These are phyloP conservation scores for Ganaspis sp. DNA, from an alignment of 1,140 invertebrate genomes.

Conservation along the genomic window DNA sequence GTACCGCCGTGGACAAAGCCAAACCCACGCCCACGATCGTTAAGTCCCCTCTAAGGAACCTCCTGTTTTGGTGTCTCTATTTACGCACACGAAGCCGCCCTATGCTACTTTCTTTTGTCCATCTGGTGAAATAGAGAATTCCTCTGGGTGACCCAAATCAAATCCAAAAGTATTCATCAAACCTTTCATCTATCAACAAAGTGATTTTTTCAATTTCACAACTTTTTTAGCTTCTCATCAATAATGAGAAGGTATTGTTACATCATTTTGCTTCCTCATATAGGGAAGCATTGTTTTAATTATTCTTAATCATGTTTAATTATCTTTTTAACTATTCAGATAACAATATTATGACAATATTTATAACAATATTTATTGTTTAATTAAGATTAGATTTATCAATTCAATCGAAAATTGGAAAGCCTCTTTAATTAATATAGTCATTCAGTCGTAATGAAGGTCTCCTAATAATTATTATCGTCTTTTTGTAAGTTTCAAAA, in stretches of 20 bases:
- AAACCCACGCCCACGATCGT: constrained; percentile 63
- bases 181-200: too few species aligned
- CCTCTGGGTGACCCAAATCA: background rate
- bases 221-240: too few species aligned
- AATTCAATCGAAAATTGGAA: too few species aligned
- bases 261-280: too few species aligned
- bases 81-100: constrained; percentile 47
- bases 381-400: too few species aligned
- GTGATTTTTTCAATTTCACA: background rate
- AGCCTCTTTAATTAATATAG: too few species aligned
- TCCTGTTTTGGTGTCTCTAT: constrained; percentile 62
- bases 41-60: constrained; percentile 52
- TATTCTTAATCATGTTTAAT: too few species aligned
- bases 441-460: background rate
- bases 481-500: background rate
- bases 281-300: too few species aligned
- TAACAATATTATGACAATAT: too few species aligned
- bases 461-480: background rate
- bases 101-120: constrained; percentile 40
- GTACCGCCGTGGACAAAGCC: constrained; percentile 65
- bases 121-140: background rate
- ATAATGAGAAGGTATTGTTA: too few species aligned
- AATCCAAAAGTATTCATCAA: background rate
- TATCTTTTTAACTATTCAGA: too few species aligned
- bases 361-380: too few species aligned